A percentile compares a stretch with the other conserved stretches of the same genome.
Evolutionary conservation across 1,140 invertebrate genomes (phyloP).

Genomic region (Achatina immaculata): DNA sequence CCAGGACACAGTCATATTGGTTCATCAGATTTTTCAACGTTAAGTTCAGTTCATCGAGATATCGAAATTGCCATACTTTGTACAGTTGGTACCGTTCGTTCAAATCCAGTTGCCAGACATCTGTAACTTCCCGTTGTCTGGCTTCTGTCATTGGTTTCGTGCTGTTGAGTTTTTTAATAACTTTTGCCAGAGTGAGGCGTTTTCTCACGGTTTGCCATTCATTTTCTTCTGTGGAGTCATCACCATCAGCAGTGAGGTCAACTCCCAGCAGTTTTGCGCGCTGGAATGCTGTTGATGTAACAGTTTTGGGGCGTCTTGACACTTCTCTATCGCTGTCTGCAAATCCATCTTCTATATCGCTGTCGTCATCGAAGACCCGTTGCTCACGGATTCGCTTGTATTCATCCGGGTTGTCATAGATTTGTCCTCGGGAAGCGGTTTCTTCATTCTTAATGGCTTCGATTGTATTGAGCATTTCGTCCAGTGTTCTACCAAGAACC

Average conservation of each 20-base stretch:
- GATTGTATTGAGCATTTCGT: background rate
- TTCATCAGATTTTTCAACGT: background rate
- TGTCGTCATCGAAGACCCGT: background rate
- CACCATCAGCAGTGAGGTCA: background rate
- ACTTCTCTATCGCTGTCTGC: background rate
- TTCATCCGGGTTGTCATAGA: background rate
- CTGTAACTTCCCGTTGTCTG: background rate
- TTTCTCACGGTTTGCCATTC: background rate
- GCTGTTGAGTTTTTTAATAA: background rate
- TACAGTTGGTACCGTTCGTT: slow-evolving; percentile 26
- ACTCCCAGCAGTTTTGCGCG: background rate
- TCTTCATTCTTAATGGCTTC: too few relatives aligned
- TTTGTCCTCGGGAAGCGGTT: too few relatives aligned
- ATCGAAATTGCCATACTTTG: slow-evolving; percentile 11
- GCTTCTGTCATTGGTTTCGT: slow-evolving; percentile 13
- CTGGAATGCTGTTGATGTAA: background rate
- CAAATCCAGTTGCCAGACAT: slow-evolving; percentile 25
- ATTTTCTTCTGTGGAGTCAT: background rate
- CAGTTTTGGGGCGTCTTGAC: background rate
- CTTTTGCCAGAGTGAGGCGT: background rate
- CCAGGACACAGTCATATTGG: background rate
- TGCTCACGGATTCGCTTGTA: background rate
- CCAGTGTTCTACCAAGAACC: background rate
- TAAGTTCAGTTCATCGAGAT: slow-evolving; percentile 23
- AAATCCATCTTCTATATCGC: background rate